Conservation (phyloP, 2,888 invertebrate genomes). For the Nomada ruficornis region DNA sequence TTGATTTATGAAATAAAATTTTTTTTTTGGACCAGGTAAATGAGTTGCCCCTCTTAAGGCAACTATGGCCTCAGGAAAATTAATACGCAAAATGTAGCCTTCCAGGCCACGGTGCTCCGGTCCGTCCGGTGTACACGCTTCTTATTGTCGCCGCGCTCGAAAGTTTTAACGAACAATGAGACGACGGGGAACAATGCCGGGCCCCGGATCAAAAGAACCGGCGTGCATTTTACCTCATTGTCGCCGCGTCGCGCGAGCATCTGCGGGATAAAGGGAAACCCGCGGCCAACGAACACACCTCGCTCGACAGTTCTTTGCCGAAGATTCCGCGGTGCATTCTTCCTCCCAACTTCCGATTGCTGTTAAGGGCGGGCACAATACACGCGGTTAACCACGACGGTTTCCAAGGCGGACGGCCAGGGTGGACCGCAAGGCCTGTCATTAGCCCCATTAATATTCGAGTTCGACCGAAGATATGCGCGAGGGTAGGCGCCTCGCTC, state of each 20-base stretch:
- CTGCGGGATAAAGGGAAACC: constrained; percentile 54
- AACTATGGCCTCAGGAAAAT: constrained; percentile 16
- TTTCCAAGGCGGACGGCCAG: no score
- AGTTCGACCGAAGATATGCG: constrained; percentile 59
- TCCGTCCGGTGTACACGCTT: constrained; percentile 39
- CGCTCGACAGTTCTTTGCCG: constrained; percentile 32
- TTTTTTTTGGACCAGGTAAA: no score
- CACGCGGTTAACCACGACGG: no score
- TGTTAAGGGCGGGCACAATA: no score
- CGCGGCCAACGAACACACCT: constrained; percentile 7
- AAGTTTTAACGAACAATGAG: constrained; percentile 61
- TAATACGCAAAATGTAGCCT: constrained; percentile 36
- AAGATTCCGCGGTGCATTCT: not conserved
- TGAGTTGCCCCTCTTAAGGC: no score
- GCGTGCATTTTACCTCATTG: constrained; percentile 57
- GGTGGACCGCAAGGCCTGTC: constrained; percentile 42
- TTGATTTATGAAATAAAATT: no score
- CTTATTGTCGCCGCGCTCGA: constrained; percentile 61
- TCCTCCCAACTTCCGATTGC: no score
- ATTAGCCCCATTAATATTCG: constrained; percentile 67
- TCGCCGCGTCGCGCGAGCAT: constrained; percentile 31
- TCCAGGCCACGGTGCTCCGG: constrained; percentile 30
- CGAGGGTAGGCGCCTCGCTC: constrained; percentile 55
- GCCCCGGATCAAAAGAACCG: constrained; percentile 53
- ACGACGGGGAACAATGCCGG: constrained; percentile 52